Percentiles rank a stretch among this genome's conserved stretches.
These are phyloP conservation scores for Parapristionchus giblindavisi DNA, from an alignment of 2,888 invertebrate genomes.

Conservation along the genomic window DNA sequence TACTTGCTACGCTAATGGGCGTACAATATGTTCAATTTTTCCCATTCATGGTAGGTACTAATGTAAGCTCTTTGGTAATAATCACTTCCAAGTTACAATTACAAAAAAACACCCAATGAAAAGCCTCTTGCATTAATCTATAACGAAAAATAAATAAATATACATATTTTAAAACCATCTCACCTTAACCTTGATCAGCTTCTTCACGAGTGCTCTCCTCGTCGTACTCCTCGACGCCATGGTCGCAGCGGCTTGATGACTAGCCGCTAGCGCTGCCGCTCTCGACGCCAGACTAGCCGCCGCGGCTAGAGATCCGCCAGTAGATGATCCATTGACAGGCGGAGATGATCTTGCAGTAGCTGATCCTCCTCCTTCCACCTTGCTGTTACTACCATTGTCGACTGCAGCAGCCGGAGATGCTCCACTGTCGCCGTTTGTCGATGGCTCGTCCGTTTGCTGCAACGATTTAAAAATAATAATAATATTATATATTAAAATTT, in stretches of 20 bases:
- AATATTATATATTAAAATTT: background rate
- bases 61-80: no score
- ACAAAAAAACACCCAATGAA: no score
- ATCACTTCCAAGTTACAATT: no score
- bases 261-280: slow-evolving; percentile 3
- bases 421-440: background rate
- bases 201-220: slow-evolving; percentile 27
- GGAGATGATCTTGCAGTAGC: background rate
- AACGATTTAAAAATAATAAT: background rate
- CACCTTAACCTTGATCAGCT: slow-evolving; percentile 36
- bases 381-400: background rate
- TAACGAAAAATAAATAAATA: no score
- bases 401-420: background rate
- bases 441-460: slow-evolving; percentile 34
- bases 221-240: background rate
- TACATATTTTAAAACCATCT: background rate
- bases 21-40: no score
- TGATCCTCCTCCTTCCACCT: slow-evolving; percentile 7
- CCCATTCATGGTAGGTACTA: no score
- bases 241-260: background rate
- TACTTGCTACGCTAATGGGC: no score
- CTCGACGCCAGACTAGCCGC: background rate
- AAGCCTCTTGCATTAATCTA: no score
- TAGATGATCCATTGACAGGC: background rate
- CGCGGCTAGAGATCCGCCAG: background rate